A percentile compares a stretch with the other conserved stretches of the same genome.
These are phyloP conservation scores for Nothocercus julius DNA, from an alignment of 2,113 vertebrate species.

Conservation along the genomic window DNA sequence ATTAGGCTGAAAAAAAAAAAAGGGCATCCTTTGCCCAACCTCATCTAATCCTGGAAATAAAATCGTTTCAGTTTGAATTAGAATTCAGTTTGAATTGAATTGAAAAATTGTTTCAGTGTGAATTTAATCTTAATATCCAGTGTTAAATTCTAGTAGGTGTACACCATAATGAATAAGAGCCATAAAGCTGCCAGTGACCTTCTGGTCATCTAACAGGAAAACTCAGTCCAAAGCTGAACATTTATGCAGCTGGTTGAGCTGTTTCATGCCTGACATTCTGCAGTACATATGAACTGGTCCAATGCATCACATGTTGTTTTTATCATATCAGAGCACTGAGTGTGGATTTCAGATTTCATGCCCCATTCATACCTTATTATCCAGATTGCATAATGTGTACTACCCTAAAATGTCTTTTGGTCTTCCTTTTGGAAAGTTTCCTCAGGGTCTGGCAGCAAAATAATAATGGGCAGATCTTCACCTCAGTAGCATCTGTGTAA, in stretches of 20 bases:
- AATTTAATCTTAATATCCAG: not conserved
- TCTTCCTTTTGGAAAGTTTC: not conserved
- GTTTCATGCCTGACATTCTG: not conserved
- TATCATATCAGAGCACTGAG: not conserved
- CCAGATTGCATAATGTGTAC: fast-evolving
- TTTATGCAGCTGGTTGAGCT: not conserved
- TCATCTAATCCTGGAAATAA: not conserved
- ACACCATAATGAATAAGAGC: not conserved
- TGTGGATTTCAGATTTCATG: not conserved
- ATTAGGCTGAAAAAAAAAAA: not conserved
- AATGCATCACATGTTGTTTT: not conserved
- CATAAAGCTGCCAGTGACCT: not conserved
- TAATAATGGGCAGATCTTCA: fast-evolving
- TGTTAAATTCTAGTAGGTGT: not conserved
- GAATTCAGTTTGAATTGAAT: no score
- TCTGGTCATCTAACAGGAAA: not conserved
- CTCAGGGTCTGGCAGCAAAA: not conserved
- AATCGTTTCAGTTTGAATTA: not conserved
- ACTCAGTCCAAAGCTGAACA: not conserved
- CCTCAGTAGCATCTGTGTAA: not conserved
- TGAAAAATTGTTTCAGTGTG: no score
- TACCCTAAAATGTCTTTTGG: not conserved
- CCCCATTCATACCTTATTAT: not conserved
- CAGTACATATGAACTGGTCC: not conserved
- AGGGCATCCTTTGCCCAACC: not conserved